Percentiles rank a stretch among this genome's conserved stretches.
These are phyloP conservation scores for Holacanthus passer DNA, from an alignment of 2,113 vertebrate species.

Conservation along the genomic window DNA sequence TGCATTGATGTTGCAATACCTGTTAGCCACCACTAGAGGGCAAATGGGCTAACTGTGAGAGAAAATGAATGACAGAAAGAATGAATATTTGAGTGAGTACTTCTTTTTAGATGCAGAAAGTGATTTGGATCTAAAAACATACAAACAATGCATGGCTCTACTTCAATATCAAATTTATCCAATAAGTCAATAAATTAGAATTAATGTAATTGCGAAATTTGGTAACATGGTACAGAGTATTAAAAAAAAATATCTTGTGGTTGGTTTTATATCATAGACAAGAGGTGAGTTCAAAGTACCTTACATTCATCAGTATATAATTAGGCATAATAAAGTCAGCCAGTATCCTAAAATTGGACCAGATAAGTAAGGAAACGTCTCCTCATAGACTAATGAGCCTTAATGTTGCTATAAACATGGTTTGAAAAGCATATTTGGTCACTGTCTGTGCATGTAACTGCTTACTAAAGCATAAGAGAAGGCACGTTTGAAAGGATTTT, in stretches of 20 bases:
- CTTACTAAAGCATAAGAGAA: slow-evolving; percentile 21
- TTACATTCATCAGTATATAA: slow-evolving; percentile 16
- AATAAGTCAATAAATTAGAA: background rate
- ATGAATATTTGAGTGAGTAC: background rate
- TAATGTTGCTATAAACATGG: background rate
- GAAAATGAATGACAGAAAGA: slow-evolving; percentile 4
- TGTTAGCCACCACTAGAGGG: slow-evolving; percentile 24
- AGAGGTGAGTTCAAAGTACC: slow-evolving; percentile 21
- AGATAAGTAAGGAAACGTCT: background rate
- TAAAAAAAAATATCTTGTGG: background rate
- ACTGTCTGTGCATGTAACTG: background rate
- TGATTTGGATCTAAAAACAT: slow-evolving; percentile 6
- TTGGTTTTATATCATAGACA: background rate
- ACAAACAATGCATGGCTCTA: background rate
- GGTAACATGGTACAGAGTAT: background rate
- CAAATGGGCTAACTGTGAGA: background rate
- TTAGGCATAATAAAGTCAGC: background rate
- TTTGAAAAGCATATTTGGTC: background rate
- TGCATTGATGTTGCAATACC: background rate
- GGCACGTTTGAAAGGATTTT: background rate
- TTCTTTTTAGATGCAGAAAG: background rate
- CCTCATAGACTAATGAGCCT: background rate
- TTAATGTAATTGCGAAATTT: background rate
- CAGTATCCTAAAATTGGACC: background rate
- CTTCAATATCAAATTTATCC: background rate